phyloP scores from a whole-genome alignment of 2,797 vertebrate species.

The Monodelphis domestica region DNA sequence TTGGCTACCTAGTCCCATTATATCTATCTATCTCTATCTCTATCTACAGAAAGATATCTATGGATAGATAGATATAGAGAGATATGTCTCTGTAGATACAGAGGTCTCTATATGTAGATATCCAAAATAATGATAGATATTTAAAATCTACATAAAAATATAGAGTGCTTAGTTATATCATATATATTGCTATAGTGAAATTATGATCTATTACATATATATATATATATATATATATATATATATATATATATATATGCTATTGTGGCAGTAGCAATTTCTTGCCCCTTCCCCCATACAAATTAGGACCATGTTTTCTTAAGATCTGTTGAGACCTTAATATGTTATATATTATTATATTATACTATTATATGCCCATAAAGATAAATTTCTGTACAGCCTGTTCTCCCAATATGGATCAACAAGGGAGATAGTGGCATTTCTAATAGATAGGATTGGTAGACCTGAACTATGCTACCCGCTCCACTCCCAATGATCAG shows the following conservation, averaged over 20 bases:
- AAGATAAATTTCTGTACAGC: background rate
- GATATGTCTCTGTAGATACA: too few relatives aligned
- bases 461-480: background rate
- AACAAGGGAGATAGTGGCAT: background rate
- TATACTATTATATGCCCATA: background rate
- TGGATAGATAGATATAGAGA: background rate
- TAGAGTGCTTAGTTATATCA: background rate
- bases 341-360: too few relatives aligned
- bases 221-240: too few relatives aligned
- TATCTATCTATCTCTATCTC: too few relatives aligned
- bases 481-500: background rate
- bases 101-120: background rate
- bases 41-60: too few relatives aligned
- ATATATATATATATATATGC: too few relatives aligned
- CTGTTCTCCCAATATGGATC: background rate
- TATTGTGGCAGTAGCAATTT: too few relatives aligned
- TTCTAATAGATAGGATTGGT: background rate
- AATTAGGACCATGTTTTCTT: too few relatives aligned
- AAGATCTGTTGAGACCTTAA: too few relatives aligned
- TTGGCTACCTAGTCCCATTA: background rate
- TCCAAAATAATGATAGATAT: background rate
- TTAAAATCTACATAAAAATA: too few relatives aligned
- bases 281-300: too few relatives aligned
- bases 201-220: background rate
- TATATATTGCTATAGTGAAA: background rate